Conservation (phyloP, 2,113 vertebrate genomes). For the Pavo muticus region DNA sequence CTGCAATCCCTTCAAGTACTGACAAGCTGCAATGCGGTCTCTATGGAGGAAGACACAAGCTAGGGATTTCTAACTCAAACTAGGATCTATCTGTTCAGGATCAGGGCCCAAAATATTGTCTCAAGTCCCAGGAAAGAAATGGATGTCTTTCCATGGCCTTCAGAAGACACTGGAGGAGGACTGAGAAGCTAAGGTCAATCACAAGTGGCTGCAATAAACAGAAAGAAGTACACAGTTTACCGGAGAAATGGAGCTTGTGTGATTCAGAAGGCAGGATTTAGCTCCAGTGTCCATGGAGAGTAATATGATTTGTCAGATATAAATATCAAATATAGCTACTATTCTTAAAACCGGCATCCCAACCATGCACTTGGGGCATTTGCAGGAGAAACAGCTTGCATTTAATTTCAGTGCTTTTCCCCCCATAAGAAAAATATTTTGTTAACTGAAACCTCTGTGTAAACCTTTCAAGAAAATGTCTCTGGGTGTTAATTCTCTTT, state of each 20-base stretch:
- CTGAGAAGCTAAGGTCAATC: conserved; percentile 37
- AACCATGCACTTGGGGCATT: conserved; percentile 40
- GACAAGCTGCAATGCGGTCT: too few relatives aligned
- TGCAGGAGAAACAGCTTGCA: conserved; percentile 37
- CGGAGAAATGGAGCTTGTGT: conserved; percentile 20
- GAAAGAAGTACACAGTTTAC: conserved; percentile 29
- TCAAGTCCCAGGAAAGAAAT: neutral
- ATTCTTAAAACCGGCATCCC: conserved; percentile 50
- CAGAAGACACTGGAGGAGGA: conserved; percentile 3
- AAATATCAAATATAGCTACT: conserved; percentile 64
- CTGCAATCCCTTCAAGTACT: too few relatives aligned
- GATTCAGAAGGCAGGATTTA: conserved; percentile 52
- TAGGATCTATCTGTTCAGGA: neutral
- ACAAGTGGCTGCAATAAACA: conserved; percentile 58
- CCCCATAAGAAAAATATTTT: conserved; percentile 56
- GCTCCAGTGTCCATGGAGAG: conserved; percentile 16
- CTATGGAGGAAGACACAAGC: neutral
- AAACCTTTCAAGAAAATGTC: conserved; percentile 46
- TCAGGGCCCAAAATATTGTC: rapidly evolving
- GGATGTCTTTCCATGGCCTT: neutral
- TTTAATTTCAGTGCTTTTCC: conserved; percentile 2
- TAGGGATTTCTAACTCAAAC: neutral
- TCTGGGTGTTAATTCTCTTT: conserved; percentile 63
- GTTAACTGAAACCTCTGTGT: conserved; percentile 51
- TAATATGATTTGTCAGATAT: conserved; percentile 38